phyloP scores from a whole-genome alignment of 1,140 invertebrate species.

The Mizuhopecten yessoensis region DNA sequence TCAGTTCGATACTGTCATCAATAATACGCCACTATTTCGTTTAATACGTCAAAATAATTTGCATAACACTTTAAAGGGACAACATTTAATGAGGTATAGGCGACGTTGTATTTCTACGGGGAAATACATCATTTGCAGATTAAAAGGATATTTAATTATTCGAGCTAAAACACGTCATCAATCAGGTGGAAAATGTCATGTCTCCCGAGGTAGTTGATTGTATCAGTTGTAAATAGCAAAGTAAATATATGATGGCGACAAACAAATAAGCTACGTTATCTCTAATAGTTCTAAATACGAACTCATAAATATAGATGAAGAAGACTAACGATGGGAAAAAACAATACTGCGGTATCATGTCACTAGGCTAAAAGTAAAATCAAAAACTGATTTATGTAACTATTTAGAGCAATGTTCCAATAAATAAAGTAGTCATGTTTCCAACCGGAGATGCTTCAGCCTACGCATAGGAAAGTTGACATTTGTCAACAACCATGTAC shows the following conservation, averaged over 20 bases:
- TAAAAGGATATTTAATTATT: conserved; percentile 10
- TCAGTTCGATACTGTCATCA: background rate
- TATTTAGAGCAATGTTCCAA: too few species aligned
- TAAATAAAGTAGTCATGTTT: too few species aligned
- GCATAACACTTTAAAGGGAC: background rate
- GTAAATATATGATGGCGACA: background rate
- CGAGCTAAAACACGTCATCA: background rate
- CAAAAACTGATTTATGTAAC: too few species aligned
- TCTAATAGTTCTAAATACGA: background rate
- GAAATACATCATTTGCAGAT: background rate
- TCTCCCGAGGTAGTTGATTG: conserved; percentile 23
- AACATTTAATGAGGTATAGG: background rate
- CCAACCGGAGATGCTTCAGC: too few species aligned
- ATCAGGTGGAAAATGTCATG: background rate
- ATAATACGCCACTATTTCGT: background rate
- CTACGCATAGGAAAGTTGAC: too few species aligned
- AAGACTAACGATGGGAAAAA: background rate
- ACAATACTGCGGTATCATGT: background rate
- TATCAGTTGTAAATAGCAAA: background rate
- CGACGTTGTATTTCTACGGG: background rate
- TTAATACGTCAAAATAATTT: background rate
- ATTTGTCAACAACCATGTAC: too few species aligned
- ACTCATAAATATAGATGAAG: background rate
- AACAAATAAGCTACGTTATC: background rate
- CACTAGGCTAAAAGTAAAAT: background rate